Evolutionary conservation across 2,797 vertebrate genomes (phyloP).

Genomic region (Galaxias olidus): DNA sequence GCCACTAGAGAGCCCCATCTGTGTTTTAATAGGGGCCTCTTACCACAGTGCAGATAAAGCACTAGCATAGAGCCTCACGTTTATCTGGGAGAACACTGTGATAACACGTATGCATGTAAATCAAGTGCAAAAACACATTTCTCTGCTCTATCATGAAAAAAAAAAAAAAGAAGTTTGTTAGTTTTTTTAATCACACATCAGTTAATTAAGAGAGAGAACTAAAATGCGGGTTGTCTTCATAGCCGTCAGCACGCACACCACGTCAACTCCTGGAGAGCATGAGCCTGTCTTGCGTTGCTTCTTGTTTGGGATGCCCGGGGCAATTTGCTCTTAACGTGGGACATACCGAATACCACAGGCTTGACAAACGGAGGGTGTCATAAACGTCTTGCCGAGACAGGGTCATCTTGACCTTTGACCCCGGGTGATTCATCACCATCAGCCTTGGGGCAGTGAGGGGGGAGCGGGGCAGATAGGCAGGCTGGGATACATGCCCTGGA

Average conservation of each 20-base stretch:
- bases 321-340: conserved; percentile 22
- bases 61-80: conserved; percentile 63
- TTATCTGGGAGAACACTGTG: conserved; percentile 69
- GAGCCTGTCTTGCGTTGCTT: conserved; percentile 5
- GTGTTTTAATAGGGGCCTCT: conserved; percentile 68
- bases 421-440: conserved; percentile 81
- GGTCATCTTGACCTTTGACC: conserved; percentile 79
- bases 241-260: too few relatives aligned
- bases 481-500: conserved; percentile 80
- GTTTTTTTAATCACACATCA: background rate
- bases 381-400: conserved; percentile 64
- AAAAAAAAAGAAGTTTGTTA: background rate
- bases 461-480: conserved; percentile 77
- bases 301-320: conserved; percentile 9
- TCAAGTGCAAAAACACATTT: background rate
- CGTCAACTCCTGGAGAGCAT: background rate
- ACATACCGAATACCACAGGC: conserved; percentile 28
- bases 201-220: too few relatives aligned
- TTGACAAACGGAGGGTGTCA: conserved; percentile 37
- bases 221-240: too few relatives aligned
- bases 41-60: conserved; percentile 41
- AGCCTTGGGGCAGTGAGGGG: conserved; percentile 77
- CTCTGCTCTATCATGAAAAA: background rate
- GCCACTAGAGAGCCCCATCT: conserved; percentile 74
- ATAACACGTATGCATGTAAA: conserved; percentile 36